phyloP scores from a whole-genome alignment of 2,797 vertebrate species.

The Hapalemur alaotrensis region DNA sequence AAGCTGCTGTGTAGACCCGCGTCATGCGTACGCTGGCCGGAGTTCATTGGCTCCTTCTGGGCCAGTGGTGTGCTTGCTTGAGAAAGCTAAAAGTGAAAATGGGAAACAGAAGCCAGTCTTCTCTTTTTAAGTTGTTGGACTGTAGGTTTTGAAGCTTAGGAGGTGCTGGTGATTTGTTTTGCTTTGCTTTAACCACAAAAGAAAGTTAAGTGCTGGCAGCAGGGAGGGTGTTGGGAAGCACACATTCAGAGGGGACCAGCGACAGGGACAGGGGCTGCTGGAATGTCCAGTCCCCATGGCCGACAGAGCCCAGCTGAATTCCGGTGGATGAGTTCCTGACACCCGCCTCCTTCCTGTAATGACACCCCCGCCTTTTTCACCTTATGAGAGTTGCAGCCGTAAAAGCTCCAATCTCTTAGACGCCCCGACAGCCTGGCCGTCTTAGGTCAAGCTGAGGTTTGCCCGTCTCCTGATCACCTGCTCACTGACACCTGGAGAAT shows the following conservation, averaged over 20 bases:
- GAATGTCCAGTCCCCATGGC: accelerated
- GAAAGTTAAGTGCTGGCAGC: not conserved
- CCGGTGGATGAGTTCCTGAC: too few species aligned
- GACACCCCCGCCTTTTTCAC: too few species aligned
- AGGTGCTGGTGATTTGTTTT: not conserved
- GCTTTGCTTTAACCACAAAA: not conserved
- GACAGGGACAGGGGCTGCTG: not conserved
- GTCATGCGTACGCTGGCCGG: too few species aligned
- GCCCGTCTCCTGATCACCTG: not conserved
- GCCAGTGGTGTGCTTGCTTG: not conserved
- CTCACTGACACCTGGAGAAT: not conserved
- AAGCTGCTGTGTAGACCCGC: not conserved
- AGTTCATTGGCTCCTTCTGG: too few species aligned
- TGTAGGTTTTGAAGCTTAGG: not conserved
- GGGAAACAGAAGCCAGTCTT: not conserved
- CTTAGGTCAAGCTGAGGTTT: not conserved
- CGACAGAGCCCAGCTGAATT: too few species aligned
- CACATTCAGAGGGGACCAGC: not conserved
- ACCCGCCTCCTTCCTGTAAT: accelerated
- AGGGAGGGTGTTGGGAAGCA: not conserved
- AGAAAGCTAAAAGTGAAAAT: not conserved
- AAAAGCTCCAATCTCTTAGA: not conserved
- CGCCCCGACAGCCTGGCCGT: accelerated
- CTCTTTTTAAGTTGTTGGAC: not conserved
- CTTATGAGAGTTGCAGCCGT: not conserved